Conservation (phyloP, 2,113 vertebrate species). For the Colossoma macropomum region DNA sequence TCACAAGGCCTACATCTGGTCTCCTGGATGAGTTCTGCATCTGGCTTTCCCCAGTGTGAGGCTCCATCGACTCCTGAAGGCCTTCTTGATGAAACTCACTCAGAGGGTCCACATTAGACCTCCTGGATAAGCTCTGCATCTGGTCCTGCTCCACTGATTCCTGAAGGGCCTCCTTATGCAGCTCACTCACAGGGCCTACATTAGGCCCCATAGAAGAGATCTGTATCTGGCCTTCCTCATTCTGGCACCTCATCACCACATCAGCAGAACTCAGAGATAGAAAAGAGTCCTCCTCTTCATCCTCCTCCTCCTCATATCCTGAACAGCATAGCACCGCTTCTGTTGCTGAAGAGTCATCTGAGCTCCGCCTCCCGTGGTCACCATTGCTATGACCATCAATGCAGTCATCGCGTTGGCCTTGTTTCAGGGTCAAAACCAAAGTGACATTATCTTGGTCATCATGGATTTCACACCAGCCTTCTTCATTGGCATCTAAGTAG, state of each 20-base stretch:
- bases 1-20: too few species aligned
- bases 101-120: too few species aligned
- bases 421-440: constrained; percentile 33
- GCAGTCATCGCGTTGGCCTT: neutral
- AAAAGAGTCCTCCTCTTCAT: constrained; percentile 67
- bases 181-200: too few species aligned
- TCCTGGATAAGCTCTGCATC: too few species aligned
- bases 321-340: constrained; percentile 57
- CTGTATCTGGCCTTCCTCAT: neutral
- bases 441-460: constrained; percentile 58
- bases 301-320: constrained; percentile 55
- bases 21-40: too few species aligned
- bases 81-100: neutral
- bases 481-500: constrained; percentile 71
- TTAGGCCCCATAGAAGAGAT: neutral
- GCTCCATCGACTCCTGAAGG: constrained; percentile 4
- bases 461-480: constrained; percentile 51
- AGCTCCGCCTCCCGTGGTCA: constrained; percentile 17
- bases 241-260: constrained; percentile 32
- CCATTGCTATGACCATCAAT: neutral
- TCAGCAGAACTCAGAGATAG: constrained; percentile 70
- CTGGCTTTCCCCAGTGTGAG: neutral
- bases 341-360: constrained; percentile 53
- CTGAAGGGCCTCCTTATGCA: too few species aligned
- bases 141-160: too few species aligned